phyloP scores from a whole-genome alignment of 2,113 vertebrate genomes.

The Athene cunicularia region DNA sequence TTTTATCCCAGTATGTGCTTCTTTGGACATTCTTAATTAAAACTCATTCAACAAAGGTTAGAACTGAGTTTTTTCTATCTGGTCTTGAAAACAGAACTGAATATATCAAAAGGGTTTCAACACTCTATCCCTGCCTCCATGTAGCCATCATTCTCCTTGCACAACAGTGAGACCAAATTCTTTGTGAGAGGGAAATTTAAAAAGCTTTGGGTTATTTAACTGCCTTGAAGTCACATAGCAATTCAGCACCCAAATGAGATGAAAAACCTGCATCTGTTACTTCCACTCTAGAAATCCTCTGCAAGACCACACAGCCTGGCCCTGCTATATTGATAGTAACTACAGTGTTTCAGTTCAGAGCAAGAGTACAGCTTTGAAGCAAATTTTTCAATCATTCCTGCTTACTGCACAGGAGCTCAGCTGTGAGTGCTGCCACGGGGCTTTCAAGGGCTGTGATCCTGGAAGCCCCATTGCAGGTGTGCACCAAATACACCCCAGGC shows the following conservation, averaged over 20 bases:
- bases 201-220: neutral
- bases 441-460: rapidly evolving
- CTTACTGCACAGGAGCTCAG: neutral
- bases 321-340: rapidly evolving
- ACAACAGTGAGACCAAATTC: rapidly evolving
- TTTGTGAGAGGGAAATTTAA: neutral
- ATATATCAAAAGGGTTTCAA: neutral
- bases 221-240: neutral
- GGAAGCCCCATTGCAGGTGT: neutral
- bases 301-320: neutral
- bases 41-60: neutral
- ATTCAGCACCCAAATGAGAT: neutral
- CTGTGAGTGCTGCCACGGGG: rapidly evolving
- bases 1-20: neutral
- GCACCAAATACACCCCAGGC: neutral
- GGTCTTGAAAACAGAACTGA: neutral
- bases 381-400: no score
- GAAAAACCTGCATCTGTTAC: neutral
- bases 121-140: neutral
- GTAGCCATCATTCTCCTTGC: rapidly evolving
- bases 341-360: no score
- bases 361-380: neutral
- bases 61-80: neutral
- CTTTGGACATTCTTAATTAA: neutral
- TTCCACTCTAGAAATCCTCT: neutral